A percentile compares a stretch with the other conserved stretches of the same genome.
Conservation (phyloP, 30 jellyfish, hydroid and myxozoan species). For the Chrysaora quinquecirrha region DNA sequence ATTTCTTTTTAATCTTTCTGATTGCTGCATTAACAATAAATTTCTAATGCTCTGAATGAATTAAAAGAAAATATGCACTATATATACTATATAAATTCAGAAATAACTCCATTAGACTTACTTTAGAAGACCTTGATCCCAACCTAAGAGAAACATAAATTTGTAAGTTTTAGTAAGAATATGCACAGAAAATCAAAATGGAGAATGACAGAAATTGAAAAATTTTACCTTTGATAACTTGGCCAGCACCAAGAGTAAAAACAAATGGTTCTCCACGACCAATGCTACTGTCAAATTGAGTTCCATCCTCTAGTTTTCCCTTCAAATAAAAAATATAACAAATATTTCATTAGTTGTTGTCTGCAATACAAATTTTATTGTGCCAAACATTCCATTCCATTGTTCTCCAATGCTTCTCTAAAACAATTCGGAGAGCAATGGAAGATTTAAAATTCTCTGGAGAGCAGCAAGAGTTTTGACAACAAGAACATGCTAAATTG, state of each 20-base stretch:
- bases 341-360: not conserved
- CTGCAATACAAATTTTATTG: too few species aligned
- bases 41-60: not conserved
- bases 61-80: not conserved
- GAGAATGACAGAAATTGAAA: not conserved
- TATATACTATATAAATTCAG: too few species aligned
- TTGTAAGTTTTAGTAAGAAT: not conserved
- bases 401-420: too few species aligned
- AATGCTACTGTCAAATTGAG: constrained; percentile 96
- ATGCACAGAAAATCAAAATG: not conserved
- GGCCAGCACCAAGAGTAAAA: constrained; percentile 99
- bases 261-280: constrained; percentile 92
- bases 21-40: not conserved
- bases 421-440: too few species aligned
- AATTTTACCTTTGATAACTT: constrained; percentile 89
- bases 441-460: too few species aligned
- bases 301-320: constrained; percentile 97
- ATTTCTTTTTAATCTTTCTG: too few species aligned
- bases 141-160: constrained; percentile 62
- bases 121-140: constrained; percentile 98
- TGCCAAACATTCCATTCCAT: too few species aligned
- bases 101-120: too few species aligned
- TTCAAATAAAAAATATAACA: not conserved
- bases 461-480: too few species aligned
- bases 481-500: too few species aligned